phyloP scores from a whole-genome alignment of 2,888 invertebrate genomes.

The Pemphredon lugubris region DNA sequence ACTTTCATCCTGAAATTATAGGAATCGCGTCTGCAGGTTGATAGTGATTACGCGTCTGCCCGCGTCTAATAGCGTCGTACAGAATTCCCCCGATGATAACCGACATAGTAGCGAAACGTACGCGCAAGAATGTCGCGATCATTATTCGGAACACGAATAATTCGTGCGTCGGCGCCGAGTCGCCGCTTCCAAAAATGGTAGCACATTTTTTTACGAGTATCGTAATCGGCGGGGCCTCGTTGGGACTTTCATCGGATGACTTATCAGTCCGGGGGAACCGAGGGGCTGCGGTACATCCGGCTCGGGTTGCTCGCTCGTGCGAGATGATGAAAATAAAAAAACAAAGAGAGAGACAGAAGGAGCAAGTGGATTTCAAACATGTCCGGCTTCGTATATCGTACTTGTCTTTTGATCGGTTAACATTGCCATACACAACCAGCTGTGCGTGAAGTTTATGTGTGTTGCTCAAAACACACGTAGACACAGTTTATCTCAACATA shows the following conservation, averaged over 20 bases:
- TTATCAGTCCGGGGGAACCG: slow-evolving; percentile 11
- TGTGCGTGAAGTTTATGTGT: too few relatives aligned
- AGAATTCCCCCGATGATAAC: not conserved
- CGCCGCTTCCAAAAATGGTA: slow-evolving; percentile 8
- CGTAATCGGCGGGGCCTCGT: not conserved
- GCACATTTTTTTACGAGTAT: slow-evolving; percentile 10
- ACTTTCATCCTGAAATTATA: not conserved
- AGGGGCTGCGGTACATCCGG: slow-evolving; percentile 6
- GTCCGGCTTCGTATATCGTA: too few relatives aligned
- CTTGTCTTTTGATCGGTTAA: too few relatives aligned
- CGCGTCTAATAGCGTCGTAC: not conserved
- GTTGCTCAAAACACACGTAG: too few relatives aligned
- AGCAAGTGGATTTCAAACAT: too few relatives aligned
- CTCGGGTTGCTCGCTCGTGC: not conserved
- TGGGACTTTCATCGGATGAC: not conserved
- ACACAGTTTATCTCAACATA: too few relatives aligned
- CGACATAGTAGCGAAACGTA: not conserved
- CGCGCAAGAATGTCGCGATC: slow-evolving; percentile 6
- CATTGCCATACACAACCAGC: too few relatives aligned
- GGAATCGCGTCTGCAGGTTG: slow-evolving; percentile 15
- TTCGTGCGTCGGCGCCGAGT: not conserved
- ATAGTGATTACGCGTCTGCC: slow-evolving; percentile 14
- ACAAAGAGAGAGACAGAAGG: too few relatives aligned
- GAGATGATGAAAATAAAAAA: too few relatives aligned
- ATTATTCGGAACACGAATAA: slow-evolving; percentile 12